Evolutionary conservation across 1,140 invertebrate species (phyloP), one percentile per base, ranked within the genome.

Genomic region (Papilio xuthus): DNA sequence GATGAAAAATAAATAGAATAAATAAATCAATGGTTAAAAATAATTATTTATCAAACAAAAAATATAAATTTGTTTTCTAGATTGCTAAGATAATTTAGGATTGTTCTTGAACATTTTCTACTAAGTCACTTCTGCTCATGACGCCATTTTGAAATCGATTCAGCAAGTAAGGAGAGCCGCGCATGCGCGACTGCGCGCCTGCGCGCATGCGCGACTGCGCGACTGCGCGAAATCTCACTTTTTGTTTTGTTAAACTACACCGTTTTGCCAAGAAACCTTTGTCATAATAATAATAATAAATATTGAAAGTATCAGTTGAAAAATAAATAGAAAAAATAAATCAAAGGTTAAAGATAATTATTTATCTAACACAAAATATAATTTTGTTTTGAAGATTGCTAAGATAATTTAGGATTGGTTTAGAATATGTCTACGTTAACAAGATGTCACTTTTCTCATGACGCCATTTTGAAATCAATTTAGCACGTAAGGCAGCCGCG

Each of bases 121-220:
- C 15, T 26, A 63, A 6, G 26, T 23, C 60, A 26, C 23, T 28
- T 60, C 10, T 2, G n/a, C 23, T 20, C 56, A 26, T 9, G 9
- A 60, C 56, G 56, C 56, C 60, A 28, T 63, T 12, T 28, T 63
- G 60, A 28, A 23, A 63, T 63, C 60, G 60, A 63, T 63, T 28
- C 23, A 15, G 53, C n/a, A 60, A 23, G 53, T 7, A 12, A 20
- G n/a, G n/a, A 28, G 12, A 26, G 4, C 60, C 26, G 60, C 26
- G 60, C 60, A 63, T 63, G 56, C 56, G 56, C 23, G 56, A 10
- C 23, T 13, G 20, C 10, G n/a, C n/a, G n/a, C n/a, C n/a, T n/a
- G n/a, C 32, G 32, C 32, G 32, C 32, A 37, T 37, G 32, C 32
- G 32, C 32, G 32, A 37, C 32, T 6, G 32, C n/a, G n/a, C n/a